Evolutionary conservation across 1,140 invertebrate genomes (phyloP), one percentile per base, ranked within the genome.

Genomic region (Eubasilissa regina): DNA sequence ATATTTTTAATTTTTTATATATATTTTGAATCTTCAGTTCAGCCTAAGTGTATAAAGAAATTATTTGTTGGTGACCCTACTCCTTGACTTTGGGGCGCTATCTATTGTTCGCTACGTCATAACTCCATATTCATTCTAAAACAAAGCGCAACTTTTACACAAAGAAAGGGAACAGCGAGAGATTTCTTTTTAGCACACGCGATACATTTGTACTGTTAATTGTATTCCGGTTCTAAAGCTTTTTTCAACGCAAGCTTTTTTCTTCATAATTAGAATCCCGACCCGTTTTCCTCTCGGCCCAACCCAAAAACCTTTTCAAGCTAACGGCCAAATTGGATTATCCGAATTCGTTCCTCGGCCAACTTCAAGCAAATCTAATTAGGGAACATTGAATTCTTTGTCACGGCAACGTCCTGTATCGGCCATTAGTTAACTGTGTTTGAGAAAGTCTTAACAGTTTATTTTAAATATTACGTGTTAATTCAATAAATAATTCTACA

Each of bases 231-330:
- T 48, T 62, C 51, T 43, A 66, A 75, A 79, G 72, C 56, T 48
- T 81, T 81, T 70, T 75, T 74, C 48, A 43, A 47, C 76, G 75
- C 19, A 47, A 17, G 21, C 70, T 53, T 81, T 78, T 81, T 75
- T 81, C 55, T 66, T 82, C 78, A 75, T 82, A 80, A 82, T 82
- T 82, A 82, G 78, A 82, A 82, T 80, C 78, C 80, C 77, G 56
- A 60, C 53, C 80, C 74, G 64, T 43, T 21, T 51, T 77, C 78
- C 74, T 56, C 74, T 45, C 17, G 21, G 47, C 74, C 55, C 44
- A 74, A 45, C 58, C 64, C 68, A 78, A 77, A 80, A 82, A 77
- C 76, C 75, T 77, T 80, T 77, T 77, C 77, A 55, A 53, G 62
- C 25, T 58, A 47, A 43, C 48, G 68, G 75, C 51, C 51, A 80